A percentile compares a stretch with the other conserved stretches of the same genome.
phyloP scores from a whole-genome alignment of 2,888 invertebrate species.

The Escarpia spicata region DNA sequence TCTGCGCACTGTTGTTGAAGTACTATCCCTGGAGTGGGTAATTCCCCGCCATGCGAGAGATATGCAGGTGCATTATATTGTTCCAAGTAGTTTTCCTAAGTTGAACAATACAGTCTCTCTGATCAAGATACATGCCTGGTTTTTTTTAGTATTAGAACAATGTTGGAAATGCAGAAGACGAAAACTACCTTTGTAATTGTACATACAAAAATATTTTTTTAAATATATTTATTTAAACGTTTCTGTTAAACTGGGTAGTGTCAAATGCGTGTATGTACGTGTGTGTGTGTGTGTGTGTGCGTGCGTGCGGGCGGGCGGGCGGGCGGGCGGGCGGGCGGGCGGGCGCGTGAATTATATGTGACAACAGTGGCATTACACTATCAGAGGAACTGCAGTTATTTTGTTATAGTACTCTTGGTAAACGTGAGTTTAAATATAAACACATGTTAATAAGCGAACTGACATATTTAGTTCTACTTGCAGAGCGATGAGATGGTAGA shows the following conservation, averaged over 20 bases:
- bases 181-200: background rate
- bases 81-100: background rate
- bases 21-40: conserved; percentile 29
- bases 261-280: background rate
- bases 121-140: no score
- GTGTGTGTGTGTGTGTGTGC: background rate
- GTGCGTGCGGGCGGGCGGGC: background rate
- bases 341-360: background rate
- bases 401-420: no score
- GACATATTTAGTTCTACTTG: background rate
- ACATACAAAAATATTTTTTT: background rate
- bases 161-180: no score
- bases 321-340: background rate
- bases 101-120: no score
- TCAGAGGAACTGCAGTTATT: no score
- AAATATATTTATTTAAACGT: no score
- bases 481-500: conserved; percentile 48
- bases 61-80: background rate
- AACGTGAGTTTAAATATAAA: background rate
- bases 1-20: conserved; percentile 39
- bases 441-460: background rate
- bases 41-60: conserved; percentile 30
- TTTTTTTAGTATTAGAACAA: no score
- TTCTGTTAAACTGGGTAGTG: no score
- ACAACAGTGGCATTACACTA: background rate